Evolutionary conservation across 2,888 invertebrate species (phyloP), one percentile per base, ranked within the genome.

Genomic region (Timema cristinae): DNA sequence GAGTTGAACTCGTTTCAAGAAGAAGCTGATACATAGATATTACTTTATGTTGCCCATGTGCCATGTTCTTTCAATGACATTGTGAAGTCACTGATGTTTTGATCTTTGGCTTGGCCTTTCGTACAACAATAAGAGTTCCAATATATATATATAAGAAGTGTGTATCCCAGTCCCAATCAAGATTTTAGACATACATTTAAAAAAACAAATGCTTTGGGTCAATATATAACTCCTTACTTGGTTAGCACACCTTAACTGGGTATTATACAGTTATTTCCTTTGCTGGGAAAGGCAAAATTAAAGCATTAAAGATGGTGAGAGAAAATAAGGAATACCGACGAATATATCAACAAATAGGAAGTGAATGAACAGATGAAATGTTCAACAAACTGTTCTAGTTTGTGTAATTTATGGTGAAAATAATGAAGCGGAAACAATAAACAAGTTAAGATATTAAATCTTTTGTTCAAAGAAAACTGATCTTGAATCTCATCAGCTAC

Each of bases 241-340:
- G 59, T 59, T 59, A 13, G 13, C 15, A 59, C 13, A 6, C 15
- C 8, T 59, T 59, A 13, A 59, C 59, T 16, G 13, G 8, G 59
- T 59, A n/a, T 59, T 13, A 59, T 59, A 59, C 59, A n/a, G 59
- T 59, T 15, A 59, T 13, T 13, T 0, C 59, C 59, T 59, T 59
- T 59, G 59, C 59, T 59, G 59, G 15, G 2, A 59, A 59, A 59
- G 9, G 59, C 59, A 0, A 59, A 59, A 13, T 59, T n/a, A 7
- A 32, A n/a, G 59, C 9, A 59, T n/a, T 59, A 32, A 59, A n/a
- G 32, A 59, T 59, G 59, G 59, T n/a, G 8, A 59, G 59, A 59
- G 59, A 1, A 8, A 59, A 8, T 32, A 59, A 11, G 7, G 13
- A 59, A 32, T 32, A 59, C n/a, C 9, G n/a, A 4, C 8, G 32